Conservation (phyloP, 2,888 invertebrate species). For the Synergus gifuensis region DNA sequence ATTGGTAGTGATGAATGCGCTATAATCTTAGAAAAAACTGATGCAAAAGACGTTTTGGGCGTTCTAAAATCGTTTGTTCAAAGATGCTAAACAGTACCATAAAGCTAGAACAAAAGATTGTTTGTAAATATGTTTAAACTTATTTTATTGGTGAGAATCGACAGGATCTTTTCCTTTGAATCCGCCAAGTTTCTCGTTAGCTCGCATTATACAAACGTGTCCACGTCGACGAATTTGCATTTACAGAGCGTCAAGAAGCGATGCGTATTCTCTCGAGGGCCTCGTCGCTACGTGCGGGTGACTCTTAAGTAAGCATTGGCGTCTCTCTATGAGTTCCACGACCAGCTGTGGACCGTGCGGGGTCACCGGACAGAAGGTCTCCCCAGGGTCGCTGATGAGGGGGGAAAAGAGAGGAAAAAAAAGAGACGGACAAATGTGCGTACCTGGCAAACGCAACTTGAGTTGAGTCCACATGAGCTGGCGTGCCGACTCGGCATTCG, state of each 20-base stretch:
- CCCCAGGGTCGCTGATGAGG: slow-evolving; percentile 52
- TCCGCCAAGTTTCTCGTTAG: slow-evolving; percentile 3
- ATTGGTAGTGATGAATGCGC: not conserved
- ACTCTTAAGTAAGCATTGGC: slow-evolving; percentile 40
- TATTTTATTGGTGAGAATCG: not conserved
- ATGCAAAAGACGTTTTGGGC: not conserved
- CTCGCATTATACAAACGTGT: slow-evolving; percentile 4
- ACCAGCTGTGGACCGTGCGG: slow-evolving; percentile 50
- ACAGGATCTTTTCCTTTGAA: not conserved
- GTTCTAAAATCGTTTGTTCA: not conserved
- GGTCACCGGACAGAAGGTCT: slow-evolving; percentile 55
- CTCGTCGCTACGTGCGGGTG: slow-evolving; percentile 54
- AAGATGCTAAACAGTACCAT: not conserved
- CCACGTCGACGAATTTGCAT: slow-evolving; percentile 53
- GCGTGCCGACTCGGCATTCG: slow-evolving; percentile 49
- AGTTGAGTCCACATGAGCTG: slow-evolving; percentile 47
- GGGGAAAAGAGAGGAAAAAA: slow-evolving; percentile 39
- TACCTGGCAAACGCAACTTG: slow-evolving; percentile 49
- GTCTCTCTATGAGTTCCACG: slow-evolving; percentile 51
- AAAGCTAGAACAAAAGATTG: not conserved
- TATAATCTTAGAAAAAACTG: not conserved
- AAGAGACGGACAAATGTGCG: slow-evolving; percentile 49
- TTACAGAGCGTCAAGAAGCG: slow-evolving; percentile 39
- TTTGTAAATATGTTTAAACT: too few relatives aligned
- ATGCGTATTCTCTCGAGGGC: slow-evolving; percentile 22